Evolutionary conservation across 1,140 invertebrate species (phyloP).

Genomic region (Musca domestica): DNA sequence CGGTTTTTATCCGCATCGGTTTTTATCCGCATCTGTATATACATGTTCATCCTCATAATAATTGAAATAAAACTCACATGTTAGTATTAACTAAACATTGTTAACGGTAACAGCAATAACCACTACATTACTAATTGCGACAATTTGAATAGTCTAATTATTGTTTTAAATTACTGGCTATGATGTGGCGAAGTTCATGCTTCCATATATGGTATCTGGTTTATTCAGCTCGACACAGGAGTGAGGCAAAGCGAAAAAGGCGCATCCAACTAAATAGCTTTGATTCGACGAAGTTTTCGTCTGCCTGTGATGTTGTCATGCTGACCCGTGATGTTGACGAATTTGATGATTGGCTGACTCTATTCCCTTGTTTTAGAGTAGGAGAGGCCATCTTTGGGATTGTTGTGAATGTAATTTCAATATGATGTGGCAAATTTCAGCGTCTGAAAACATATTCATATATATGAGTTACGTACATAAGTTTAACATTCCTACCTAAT

Average conservation of each 20-base stretch:
- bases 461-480: no score
- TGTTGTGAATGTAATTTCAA: slow-evolving; percentile 8
- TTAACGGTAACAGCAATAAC: no score
- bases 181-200: not conserved
- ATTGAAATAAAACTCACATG: not conserved
- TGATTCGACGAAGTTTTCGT: slow-evolving; percentile 49
- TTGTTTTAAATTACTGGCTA: not conserved
- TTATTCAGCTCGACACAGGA: slow-evolving; percentile 50
- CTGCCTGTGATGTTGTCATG: slow-evolving; percentile 50
- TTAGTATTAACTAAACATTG: no score
- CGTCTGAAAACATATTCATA: no score
- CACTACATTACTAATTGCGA: no score
- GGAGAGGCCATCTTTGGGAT: slow-evolving; percentile 50
- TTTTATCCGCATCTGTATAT: no score
- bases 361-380: slow-evolving; percentile 40
- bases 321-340: slow-evolving; percentile 42
- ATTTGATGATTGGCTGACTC: slow-evolving; percentile 48
- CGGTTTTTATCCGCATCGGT: no score
- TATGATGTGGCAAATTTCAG: no score
- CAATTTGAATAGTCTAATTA: no score
- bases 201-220: not conserved
- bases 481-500: no score
- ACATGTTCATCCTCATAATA: no score
- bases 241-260: slow-evolving; percentile 48
- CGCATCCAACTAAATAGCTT: slow-evolving; percentile 52